Percentiles rank a stretch among this genome's conserved stretches.
Conservation (phyloP, 2,888 invertebrate species). For the Eupithecia vulgata region DNA sequence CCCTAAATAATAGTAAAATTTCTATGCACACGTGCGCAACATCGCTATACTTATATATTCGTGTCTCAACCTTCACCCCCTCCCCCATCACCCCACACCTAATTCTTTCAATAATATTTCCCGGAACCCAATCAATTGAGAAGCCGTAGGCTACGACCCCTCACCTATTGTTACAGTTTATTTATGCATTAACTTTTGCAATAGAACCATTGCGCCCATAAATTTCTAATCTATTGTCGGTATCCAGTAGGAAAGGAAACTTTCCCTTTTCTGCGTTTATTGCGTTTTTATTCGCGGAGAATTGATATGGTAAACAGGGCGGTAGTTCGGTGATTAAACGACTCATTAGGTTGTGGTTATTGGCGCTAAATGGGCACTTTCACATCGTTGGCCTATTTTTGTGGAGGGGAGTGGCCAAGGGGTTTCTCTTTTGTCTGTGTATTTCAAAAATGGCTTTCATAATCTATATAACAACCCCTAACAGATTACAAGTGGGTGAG, state of each 20-base stretch:
- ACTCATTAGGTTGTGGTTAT: conserved; percentile 59
- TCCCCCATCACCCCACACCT: conserved; percentile 12
- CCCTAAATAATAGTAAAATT: too few relatives aligned
- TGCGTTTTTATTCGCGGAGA: conserved; percentile 56
- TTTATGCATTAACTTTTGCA: conserved; percentile 81
- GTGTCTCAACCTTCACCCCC: not conserved
- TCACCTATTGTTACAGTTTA: conserved; percentile 76
- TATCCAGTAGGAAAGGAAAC: conserved; percentile 49
- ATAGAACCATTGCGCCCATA: conserved; percentile 71
- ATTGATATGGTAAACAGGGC: conserved; percentile 67
- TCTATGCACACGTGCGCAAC: not conserved
- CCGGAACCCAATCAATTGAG: conserved; percentile 33
- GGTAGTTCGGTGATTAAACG: conserved; percentile 61
- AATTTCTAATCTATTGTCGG: conserved; percentile 63
- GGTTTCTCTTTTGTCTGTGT: not conserved
- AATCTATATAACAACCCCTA: not conserved
- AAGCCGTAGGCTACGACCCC: conserved; percentile 40
- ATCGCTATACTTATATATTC: not conserved
- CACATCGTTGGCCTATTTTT: conserved; percentile 19
- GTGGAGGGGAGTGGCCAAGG: not conserved
- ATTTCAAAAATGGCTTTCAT: not conserved
- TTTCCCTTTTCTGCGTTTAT: conserved; percentile 53
- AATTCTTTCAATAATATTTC: conserved; percentile 37
- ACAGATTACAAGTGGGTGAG: not conserved
- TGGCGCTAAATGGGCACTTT: conserved; percentile 21